Percentiles rank a stretch among this genome's conserved stretches.
Evolutionary conservation across 2,888 invertebrate genomes (phyloP).

Genomic region (Listrodromus nycthemerus): DNA sequence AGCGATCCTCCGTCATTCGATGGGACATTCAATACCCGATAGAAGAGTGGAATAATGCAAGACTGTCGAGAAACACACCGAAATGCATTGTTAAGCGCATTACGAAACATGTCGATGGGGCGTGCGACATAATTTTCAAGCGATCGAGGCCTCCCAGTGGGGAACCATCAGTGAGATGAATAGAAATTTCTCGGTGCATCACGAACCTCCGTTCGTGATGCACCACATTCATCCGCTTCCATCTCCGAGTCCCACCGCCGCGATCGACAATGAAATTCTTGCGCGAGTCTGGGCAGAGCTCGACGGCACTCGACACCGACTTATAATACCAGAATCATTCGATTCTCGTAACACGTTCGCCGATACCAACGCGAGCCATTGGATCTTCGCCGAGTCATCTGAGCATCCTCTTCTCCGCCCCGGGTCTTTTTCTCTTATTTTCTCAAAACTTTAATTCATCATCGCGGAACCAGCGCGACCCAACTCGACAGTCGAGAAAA

Average conservation of each 20-base stretch:
- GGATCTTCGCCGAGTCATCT: slow-evolving; percentile 54
- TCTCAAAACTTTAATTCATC: slow-evolving; percentile 59
- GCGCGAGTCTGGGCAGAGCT: background rate
- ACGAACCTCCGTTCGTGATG: no score
- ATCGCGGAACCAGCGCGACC: slow-evolving; percentile 19
- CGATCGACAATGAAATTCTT: slow-evolving; percentile 58
- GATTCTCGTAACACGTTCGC: slow-evolving; percentile 44
- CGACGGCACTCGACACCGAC: background rate
- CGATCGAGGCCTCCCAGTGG: slow-evolving; percentile 44
- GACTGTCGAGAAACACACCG: background rate
- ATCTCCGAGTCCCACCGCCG: slow-evolving; percentile 3
- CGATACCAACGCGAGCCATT: slow-evolving; percentile 13
- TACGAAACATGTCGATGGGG: slow-evolving; percentile 51
- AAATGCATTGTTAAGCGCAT: slow-evolving; percentile 43
- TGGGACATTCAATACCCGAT: slow-evolving; percentile 23
- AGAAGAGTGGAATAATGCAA: slow-evolving; percentile 15
- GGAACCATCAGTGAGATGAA: slow-evolving; percentile 26
- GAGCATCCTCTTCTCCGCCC: slow-evolving; percentile 19
- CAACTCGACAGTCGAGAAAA: background rate
- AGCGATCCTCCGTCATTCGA: slow-evolving; percentile 22
- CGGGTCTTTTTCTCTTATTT: slow-evolving; percentile 49
- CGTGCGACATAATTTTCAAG: slow-evolving; percentile 60
- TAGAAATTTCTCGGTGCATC: slow-evolving; percentile 52
- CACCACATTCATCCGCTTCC: background rate
- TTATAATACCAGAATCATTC: slow-evolving; percentile 49